phyloP scores from a whole-genome alignment of 2,888 invertebrate species.

The Thysanoteuthis rhombus region DNA sequence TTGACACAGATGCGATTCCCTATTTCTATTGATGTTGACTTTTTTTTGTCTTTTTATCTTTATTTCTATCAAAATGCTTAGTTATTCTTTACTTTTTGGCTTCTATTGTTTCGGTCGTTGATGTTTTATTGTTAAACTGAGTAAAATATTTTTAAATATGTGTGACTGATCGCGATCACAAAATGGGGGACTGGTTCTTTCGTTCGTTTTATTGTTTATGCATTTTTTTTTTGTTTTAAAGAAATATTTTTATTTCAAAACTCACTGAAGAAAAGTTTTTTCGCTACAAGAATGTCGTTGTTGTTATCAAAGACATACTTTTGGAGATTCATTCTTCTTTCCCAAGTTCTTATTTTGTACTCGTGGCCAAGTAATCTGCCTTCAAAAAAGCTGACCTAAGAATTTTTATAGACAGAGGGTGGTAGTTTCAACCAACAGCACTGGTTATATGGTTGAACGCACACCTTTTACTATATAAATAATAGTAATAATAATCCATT shows the following conservation, averaged over 20 bases:
- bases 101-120: neutral
- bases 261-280: neutral
- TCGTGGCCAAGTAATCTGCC: neutral
- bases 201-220: neutral
- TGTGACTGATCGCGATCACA: neutral
- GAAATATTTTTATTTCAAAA: neutral
- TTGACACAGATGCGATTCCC: neutral
- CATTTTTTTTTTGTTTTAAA: neutral
- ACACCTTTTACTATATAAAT: neutral
- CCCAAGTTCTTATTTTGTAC: neutral
- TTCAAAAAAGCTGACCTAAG: neutral
- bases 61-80: neutral
- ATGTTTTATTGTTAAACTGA: neutral
- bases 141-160: neutral
- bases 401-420: neutral
- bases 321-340: neutral
- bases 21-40: neutral
- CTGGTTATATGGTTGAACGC: neutral
- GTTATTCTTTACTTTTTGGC: neutral
- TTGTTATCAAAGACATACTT: neutral
- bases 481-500: neutral
- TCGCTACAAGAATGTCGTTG: neutral
- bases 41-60: neutral
- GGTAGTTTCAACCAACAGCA: neutral
- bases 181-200: neutral